Base-by-base conservation (phyloP, 2,797 vertebrate genomes). In the Coendou prehensilis region DNA sequence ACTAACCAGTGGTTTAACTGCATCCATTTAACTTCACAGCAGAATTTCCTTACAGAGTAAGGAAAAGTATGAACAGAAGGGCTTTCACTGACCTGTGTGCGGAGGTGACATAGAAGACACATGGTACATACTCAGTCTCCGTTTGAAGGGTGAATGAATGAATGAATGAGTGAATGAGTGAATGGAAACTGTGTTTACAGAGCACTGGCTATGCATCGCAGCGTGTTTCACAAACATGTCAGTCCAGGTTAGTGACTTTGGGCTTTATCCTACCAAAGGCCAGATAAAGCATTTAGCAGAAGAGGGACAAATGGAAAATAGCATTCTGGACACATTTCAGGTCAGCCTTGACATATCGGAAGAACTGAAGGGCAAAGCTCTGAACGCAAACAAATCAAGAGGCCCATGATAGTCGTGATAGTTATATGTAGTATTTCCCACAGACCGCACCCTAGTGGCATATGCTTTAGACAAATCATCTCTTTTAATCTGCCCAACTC, bases 381-480 rank as follows among this genome's bases (percentile, higher is more conserved):
- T 5, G 17, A 61, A 18, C 2, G 18, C 22, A 54, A 61, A 64
- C 10, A 9, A 7, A 22, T 13, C 13, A 26, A 64, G 78, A 59
- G 50, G 22, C 41, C 23, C 63, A 28, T 61, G 80, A 23, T 1
- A 30, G 57, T 5, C 13, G 6, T 56, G 50, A 50, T 1, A 23
- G 0, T 5, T 8, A 17, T 0, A 30, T 7, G 41, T 9, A 81
- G 56, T 33, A 30, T 6, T 28, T 54, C 41, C 45, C 8, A 7
- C 15, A 4, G 10, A 41, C 4, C 7, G 4, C 2, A 28, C 13
- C 2, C 5, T 0, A 1, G 14, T 5, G 22, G 23, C 9, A 30
- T 4, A n/a, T 4, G 30, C 61, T 45, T 28, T 20, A 14, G 0
- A 30, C 5, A 50, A 56, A 30, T 15, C 3, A 3, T 8, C 8